Percentiles rank a stretch among this genome's conserved stretches.
phyloP scores from a whole-genome alignment of 2,888 invertebrate species.

The Diplolepis rosae region DNA sequence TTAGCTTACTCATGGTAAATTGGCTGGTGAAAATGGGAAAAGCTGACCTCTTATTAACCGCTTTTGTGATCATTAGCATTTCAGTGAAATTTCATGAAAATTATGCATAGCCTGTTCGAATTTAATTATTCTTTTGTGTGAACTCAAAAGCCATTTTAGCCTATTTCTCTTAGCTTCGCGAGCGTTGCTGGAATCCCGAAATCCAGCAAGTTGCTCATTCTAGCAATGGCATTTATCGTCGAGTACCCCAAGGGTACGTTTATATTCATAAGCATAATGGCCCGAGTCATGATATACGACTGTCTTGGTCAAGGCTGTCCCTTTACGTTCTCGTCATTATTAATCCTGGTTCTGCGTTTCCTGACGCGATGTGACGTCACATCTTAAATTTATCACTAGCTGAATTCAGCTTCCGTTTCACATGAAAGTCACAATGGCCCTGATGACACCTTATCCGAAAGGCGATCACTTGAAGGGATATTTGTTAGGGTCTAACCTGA shows the following conservation, averaged over 20 bases:
- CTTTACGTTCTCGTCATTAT: conserved; percentile 64
- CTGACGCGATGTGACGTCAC: conserved; percentile 20
- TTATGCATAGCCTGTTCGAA: conserved; percentile 41
- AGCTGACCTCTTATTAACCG: not conserved
- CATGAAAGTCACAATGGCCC: conserved; percentile 24
- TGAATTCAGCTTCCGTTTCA: conserved; percentile 9
- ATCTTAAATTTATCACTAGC: conserved; percentile 40
- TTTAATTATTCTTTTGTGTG: conserved; percentile 25
- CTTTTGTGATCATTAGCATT: conserved; percentile 15
- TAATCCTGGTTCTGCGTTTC: conserved; percentile 54
- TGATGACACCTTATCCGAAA: not conserved
- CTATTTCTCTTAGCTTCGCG: conserved; percentile 2
- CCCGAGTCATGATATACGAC: conserved; percentile 55
- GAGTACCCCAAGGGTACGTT: conserved; percentile 63
- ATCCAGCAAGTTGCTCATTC: conserved; percentile 20
- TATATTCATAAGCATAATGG: conserved; percentile 72
- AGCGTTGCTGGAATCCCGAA: conserved; percentile 17
- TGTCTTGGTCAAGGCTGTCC: conserved; percentile 51
- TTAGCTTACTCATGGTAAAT: not conserved
- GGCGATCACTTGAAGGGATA: not conserved
- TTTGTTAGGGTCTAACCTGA: not conserved
- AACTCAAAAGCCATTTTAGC: not conserved
- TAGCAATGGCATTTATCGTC: conserved; percentile 61
- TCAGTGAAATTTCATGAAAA: conserved; percentile 54
- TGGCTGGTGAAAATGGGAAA: not conserved